Conservation (phyloP, 2,888 invertebrate genomes). For the Drosophila tanythrix region DNA sequence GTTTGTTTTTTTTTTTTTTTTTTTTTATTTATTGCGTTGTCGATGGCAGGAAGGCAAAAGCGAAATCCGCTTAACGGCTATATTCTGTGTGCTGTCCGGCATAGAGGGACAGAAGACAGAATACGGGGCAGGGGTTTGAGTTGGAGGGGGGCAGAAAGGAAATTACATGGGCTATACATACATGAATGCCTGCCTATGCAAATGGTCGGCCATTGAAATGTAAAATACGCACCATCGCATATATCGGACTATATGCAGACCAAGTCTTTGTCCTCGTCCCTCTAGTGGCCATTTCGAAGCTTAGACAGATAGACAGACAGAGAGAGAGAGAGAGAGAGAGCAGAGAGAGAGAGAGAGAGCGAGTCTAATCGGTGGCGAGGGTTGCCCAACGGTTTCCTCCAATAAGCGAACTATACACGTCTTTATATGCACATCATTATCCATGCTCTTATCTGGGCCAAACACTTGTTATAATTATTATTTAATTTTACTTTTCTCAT, state of each 20-base stretch:
- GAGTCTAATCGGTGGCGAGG: not conserved
- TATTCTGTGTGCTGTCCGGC: conserved; percentile 45
- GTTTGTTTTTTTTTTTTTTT: not conserved
- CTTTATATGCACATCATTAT: not conserved
- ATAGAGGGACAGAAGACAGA: conserved; percentile 4
- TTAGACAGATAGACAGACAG: conserved; percentile 14
- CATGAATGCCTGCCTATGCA: conserved; percentile 60
- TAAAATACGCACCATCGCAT: conserved; percentile 67
- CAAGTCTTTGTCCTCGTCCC: conserved; percentile 9
- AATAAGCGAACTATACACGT: not conserved
- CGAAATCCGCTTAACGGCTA: conserved; percentile 70
- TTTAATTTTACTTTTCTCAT: not conserved
- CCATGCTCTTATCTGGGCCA: not conserved
- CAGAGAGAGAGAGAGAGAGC: not conserved
- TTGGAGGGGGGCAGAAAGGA: conserved; percentile 5
- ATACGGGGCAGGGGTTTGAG: not conserved
- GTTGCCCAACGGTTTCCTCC: not conserved
- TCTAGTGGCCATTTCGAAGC: conserved; percentile 47
- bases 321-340: not conserved
- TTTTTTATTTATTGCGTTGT: conserved; percentile 26
- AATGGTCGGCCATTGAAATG: conserved; percentile 72
- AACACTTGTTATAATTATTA: not conserved
- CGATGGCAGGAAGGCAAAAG: conserved; percentile 54
- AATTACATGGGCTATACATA: conserved; percentile 54
- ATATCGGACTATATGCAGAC: conserved; percentile 36